Conservation (phyloP, 1,140 invertebrate species). For the Leptinotarsa texana region DNA sequence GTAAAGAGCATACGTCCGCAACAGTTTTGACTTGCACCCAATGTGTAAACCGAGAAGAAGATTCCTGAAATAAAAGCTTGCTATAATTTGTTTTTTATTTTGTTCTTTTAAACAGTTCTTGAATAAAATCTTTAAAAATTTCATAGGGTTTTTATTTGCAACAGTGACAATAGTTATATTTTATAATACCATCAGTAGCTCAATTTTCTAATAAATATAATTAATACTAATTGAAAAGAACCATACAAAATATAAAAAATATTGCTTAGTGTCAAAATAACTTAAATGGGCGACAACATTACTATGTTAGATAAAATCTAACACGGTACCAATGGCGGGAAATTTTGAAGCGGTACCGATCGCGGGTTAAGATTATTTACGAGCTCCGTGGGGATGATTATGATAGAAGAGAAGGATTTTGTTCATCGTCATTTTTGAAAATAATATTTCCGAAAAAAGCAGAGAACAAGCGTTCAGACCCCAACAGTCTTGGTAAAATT, state of each 20-base stretch:
- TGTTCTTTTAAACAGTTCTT: neutral
- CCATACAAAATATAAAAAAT: neutral
- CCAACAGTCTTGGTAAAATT: no score
- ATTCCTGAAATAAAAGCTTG: constrained; percentile 1
- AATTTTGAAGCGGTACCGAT: no score
- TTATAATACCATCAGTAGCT: constrained; percentile 10
- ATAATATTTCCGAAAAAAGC: no score
- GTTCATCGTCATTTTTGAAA: no score
- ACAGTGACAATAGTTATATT: constrained; percentile 2
- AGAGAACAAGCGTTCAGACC: no score
- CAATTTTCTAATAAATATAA: constrained; percentile 4
- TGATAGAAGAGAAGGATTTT: no score
- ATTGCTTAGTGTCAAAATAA: constrained; percentile 3
- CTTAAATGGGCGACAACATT: neutral
- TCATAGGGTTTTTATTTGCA: neutral
- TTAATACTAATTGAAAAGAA: no score
- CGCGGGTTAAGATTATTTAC: no score
- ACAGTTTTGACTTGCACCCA: constrained; percentile 8
- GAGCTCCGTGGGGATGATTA: no score
- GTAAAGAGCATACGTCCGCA: constrained; percentile 8
- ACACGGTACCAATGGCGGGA: no score
- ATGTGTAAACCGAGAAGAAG: neutral
- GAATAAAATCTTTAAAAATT: neutral
- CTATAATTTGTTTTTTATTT: neutral
- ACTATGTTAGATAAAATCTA: neutral